Conservation (phyloP, 2,113 vertebrate species). For the Phylloscopus trochiloides region DNA sequence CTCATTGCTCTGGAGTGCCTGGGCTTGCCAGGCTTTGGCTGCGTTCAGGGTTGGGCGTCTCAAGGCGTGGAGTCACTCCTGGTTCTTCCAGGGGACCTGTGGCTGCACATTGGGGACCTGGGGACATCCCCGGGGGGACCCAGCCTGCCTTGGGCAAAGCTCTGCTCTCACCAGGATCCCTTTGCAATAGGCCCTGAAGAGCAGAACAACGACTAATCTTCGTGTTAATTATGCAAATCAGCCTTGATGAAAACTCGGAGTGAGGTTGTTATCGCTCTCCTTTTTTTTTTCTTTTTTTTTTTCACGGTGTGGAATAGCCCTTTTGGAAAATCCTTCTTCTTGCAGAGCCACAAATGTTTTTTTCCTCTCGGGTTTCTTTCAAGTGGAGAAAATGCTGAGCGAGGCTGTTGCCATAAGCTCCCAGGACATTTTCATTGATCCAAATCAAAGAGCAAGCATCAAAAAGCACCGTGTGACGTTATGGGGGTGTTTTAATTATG, state of each 20-base stretch:
- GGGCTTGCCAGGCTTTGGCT: background rate
- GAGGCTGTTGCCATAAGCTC: conserved; percentile 2
- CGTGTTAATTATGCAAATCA: background rate
- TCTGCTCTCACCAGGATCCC: background rate
- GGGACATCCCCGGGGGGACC: rapidly evolving
- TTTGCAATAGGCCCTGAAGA: background rate
- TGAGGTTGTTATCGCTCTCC: background rate
- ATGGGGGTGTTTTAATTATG: background rate
- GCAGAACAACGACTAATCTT: background rate
- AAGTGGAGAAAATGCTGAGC: conserved; percentile 9
- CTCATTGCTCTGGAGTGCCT: background rate
- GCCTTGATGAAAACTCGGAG: background rate
- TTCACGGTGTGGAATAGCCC: background rate
- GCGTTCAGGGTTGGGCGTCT: rapidly evolving
- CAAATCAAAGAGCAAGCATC: background rate
- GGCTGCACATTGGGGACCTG: rapidly evolving
- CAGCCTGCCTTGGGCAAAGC: background rate
- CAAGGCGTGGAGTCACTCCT: rapidly evolving
- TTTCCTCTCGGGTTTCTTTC: conserved; percentile 3
- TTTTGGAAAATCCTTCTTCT: background rate
- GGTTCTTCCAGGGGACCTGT: background rate
- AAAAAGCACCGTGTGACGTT: background rate
- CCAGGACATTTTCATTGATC: conserved; percentile 51
- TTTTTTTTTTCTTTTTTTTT: background rate
- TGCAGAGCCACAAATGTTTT: background rate